These are phyloP conservation scores for Melanaphis sacchari DNA, from an alignment of 1,140 invertebrate genomes.

Conservation along the genomic window DNA sequence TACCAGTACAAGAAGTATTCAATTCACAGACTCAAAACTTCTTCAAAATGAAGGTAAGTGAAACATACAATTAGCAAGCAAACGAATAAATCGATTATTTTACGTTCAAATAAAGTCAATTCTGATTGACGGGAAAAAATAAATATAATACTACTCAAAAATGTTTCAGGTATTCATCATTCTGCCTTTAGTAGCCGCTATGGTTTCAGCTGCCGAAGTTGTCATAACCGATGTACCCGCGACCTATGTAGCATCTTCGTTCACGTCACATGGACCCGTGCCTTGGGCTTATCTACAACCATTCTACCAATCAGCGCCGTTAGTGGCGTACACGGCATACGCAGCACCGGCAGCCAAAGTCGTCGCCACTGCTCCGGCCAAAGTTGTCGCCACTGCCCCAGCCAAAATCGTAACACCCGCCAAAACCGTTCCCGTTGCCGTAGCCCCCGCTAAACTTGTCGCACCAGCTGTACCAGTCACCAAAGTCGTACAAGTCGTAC, in stretches of 20 bases:
- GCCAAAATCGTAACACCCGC: slow-evolving; percentile 57
- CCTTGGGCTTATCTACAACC: slow-evolving; percentile 39
- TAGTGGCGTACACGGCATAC: slow-evolving; percentile 48
- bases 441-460: slow-evolving; percentile 58
- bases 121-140: not conserved
- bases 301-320: slow-evolving; percentile 32
- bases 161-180: slow-evolving; percentile 14
- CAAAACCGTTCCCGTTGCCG: not conserved
- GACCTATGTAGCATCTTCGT: not conserved
- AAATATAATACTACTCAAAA: not conserved
- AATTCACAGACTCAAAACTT: not conserved
- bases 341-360: slow-evolving; percentile 58
- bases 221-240: not conserved
- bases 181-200: slow-evolving; percentile 43
- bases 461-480: slow-evolving; percentile 40
- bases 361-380: slow-evolving; percentile 58
- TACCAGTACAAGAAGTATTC: not conserved
- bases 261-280: slow-evolving; percentile 25
- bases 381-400: slow-evolving; percentile 55
- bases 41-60: slow-evolving; percentile 33
- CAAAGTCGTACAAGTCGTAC: slow-evolving; percentile 40
- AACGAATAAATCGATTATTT: not conserved
- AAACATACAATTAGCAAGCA: not conserved
- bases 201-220: slow-evolving; percentile 35
- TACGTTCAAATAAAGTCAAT: not conserved